Evolutionary conservation across 2,113 vertebrate genomes (phyloP).

Genomic region (Sebastes fasciatus): DNA sequence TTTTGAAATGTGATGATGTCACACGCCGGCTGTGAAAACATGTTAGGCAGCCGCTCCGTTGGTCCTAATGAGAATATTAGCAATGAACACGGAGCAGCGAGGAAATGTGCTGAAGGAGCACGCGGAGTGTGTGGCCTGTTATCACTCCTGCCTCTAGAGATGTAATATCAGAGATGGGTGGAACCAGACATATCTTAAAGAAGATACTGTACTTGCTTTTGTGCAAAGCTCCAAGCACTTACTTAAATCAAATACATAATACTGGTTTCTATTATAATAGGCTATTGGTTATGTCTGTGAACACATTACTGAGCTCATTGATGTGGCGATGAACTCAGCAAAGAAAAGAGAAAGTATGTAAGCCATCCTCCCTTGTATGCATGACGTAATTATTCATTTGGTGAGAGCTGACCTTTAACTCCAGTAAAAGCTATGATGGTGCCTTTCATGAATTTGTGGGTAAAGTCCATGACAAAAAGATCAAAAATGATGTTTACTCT

Average conservation of each 20-base stretch:
- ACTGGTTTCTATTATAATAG: neutral
- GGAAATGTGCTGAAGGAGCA: conserved; percentile 47
- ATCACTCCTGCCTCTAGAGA: conserved; percentile 17
- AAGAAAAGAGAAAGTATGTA: neutral
- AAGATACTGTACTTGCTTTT: neutral
- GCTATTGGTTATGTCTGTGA: neutral
- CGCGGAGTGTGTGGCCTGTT: conserved; percentile 55
- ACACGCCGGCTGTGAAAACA: conserved; percentile 79
- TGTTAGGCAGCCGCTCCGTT: conserved; percentile 29
- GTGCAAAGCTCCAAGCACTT: neutral
- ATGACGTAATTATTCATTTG: conserved; percentile 14
- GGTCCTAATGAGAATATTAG: conserved; percentile 68
- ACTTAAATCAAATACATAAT: neutral
- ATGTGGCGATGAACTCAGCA: neutral
- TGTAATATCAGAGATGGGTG: conserved; percentile 6
- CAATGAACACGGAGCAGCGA: conserved; percentile 27
- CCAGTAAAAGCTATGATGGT: conserved; percentile 37
- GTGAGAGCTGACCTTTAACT: conserved; percentile 8
- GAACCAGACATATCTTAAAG: conserved; percentile 24
- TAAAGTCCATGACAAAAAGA: conserved; percentile 6
- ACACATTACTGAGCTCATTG: neutral
- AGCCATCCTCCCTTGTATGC: neutral
- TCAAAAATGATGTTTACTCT: conserved; percentile 38
- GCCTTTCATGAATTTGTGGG: neutral
- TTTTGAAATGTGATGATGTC: conserved; percentile 76